Base-by-base conservation (phyloP, 2,888 invertebrate genomes). In the Torymus tubicola region DNA sequence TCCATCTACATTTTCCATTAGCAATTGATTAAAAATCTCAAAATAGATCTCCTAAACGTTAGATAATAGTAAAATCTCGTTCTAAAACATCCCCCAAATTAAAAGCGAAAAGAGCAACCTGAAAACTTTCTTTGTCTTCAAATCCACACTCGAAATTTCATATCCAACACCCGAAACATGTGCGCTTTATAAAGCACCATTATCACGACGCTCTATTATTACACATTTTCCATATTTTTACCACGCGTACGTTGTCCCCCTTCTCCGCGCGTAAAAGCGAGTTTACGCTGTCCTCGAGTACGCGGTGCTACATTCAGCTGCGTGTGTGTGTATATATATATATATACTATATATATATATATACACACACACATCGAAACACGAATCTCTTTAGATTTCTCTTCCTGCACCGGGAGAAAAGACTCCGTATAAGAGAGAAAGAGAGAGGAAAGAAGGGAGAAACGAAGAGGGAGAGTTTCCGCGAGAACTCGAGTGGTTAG, bases 151-250 rank as follows among this genome's bases (percentile, higher is more conserved):
- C 1, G 12, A 1, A 55, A 52, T 68, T 68, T 8, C 11, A 53
- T 21, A 68, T 68, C 42, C 13, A 21, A 21, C 10, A 52, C 52
- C 18, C 13, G 5, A 67, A 16, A 18, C 50, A 53, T 67, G 42
- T 42, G n/a, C n/a, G 10, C 57, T 16, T 57, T 16, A 24, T 69
- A 69, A 58, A 69, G 31, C 31, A 69, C 31, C 69, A 10, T 31
- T 58, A 69, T 24, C 10, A 24, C 16, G 42, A 21, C n/a, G n/a
- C 61, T 61, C n/a, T 61, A 61, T 71, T 61, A 71, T 71, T 16
- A 53, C 53, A 4, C 71, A 60, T 60, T 71, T 61, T 61, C 50
- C 61, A 71, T 71, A 71, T 61, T 61, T 61, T 57, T n/a, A 58
- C 21, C 21, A n/a, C n/a, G 42, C 21, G 42, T 8, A 8, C 42